These are phyloP conservation scores for Ceratina australensis DNA, from an alignment of 1,140 invertebrate species.

Conservation along the genomic window DNA sequence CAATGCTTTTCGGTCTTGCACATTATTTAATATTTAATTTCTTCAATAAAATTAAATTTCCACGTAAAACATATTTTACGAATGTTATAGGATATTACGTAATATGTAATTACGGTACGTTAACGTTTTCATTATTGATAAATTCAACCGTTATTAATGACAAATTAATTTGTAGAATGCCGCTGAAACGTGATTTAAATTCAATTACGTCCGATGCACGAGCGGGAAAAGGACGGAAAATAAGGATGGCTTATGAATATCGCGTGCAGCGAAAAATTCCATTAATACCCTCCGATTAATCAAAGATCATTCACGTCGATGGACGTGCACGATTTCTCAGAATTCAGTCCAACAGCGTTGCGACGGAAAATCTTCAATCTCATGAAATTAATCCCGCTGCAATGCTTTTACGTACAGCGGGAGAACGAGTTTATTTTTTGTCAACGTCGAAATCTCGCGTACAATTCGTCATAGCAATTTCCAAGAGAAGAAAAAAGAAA, in stretches of 20 bases:
- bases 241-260: slow-evolving; percentile 7
- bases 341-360: not conserved
- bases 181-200: slow-evolving; percentile 1
- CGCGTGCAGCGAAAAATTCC: not conserved
- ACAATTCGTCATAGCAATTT: no score
- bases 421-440: not conserved
- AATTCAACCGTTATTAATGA: not conserved
- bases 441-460: no score
- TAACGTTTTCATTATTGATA: not conserved
- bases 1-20: not conserved
- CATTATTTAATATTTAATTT: not conserved
- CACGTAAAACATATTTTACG: no score
- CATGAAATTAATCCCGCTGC: not conserved
- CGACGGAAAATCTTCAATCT: not conserved
- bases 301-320: not conserved
- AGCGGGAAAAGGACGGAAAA: not conserved
- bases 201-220: not conserved
- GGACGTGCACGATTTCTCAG: not conserved
- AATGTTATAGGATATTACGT: no score
- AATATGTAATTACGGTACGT: not conserved
- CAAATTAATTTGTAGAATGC: not conserved
- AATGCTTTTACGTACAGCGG: no score
- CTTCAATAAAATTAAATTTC: not conserved
- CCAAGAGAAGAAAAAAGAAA: no score
- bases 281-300: not conserved